A percentile compares a stretch with the other conserved stretches of the same genome.
Evolutionary conservation across 1,140 invertebrate species (phyloP).

Genomic region (Batillaria attramentaria): DNA sequence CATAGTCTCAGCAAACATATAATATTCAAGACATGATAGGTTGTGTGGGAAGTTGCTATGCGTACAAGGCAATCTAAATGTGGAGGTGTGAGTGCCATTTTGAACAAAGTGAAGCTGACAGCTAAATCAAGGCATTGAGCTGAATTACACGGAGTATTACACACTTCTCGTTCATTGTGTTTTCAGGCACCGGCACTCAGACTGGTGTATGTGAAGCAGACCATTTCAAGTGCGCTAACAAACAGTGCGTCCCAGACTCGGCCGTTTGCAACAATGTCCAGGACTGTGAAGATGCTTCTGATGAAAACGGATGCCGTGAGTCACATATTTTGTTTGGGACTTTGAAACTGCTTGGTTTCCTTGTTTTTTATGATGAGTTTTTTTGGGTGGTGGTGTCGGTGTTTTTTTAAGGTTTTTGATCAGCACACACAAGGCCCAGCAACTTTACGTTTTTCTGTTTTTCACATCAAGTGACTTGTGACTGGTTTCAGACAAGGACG

Average conservation of each 20-base stretch:
- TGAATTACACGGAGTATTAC: too few relatives aligned
- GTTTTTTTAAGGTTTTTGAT: not conserved
- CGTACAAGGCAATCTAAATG: too few relatives aligned
- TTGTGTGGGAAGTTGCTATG: too few relatives aligned
- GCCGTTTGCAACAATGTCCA: slow-evolving; percentile 86
- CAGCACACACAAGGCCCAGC: not conserved
- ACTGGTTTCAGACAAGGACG: slow-evolving; percentile 74
- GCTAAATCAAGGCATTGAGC: too few relatives aligned
- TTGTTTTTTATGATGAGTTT: too few relatives aligned
- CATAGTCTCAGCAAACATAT: too few relatives aligned
- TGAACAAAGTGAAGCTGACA: too few relatives aligned
- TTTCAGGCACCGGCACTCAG: not conserved
- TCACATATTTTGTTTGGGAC: slow-evolving; percentile 41
- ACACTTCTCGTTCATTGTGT: too few relatives aligned
- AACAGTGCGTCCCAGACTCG: slow-evolving; percentile 55
- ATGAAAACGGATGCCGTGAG: slow-evolving; percentile 91
- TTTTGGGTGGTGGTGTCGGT: too few relatives aligned
- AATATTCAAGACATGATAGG: too few relatives aligned
- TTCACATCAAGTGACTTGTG: not conserved
- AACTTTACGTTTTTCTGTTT: not conserved
- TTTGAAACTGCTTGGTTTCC: not conserved
- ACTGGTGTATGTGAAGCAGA: slow-evolving; percentile 12
- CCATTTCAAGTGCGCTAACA: slow-evolving; percentile 81
- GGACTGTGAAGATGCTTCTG: slow-evolving; percentile 93
- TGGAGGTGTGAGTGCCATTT: too few relatives aligned